Evolutionary conservation across 2,113 vertebrate genomes (phyloP).

Genomic region (Muntiacus reevesi): DNA sequence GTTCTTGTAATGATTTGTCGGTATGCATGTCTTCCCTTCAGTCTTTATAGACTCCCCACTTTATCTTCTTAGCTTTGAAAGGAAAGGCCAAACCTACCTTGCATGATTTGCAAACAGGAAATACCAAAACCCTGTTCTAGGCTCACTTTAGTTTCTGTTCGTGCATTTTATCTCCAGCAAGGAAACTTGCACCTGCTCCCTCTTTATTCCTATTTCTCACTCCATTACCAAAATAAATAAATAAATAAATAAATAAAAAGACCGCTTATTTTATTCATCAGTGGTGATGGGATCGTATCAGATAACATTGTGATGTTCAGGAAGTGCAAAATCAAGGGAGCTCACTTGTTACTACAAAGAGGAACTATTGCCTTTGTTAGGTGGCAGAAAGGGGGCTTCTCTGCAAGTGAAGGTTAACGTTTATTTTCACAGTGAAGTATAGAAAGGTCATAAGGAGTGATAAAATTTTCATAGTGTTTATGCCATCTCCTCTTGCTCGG

Average conservation of each 20-base stretch:
- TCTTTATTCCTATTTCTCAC: neutral
- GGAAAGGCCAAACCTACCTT: neutral
- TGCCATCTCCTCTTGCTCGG: neutral
- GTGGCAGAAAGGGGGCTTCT: slow-evolving; percentile 15
- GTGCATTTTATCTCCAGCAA: neutral
- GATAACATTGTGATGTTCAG: neutral
- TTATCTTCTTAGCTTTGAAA: neutral
- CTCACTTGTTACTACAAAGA: neutral
- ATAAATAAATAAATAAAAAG: neutral
- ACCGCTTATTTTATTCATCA: neutral
- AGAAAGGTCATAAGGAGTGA: slow-evolving; percentile 21
- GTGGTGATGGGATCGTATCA: neutral
- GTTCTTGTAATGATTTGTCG: neutral
- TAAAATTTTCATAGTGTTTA: slow-evolving; percentile 53
- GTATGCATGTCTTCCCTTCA: neutral
- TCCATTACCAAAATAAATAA: neutral
- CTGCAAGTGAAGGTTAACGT: slow-evolving; percentile 67
- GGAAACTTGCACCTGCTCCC: neutral
- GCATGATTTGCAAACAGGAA: neutral
- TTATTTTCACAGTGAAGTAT: slow-evolving; percentile 50
- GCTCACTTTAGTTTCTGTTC: neutral
- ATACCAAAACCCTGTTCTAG: neutral
- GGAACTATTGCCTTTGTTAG: slow-evolving; percentile 1
- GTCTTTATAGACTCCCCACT: neutral
- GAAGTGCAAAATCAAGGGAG: slow-evolving; percentile 37